phyloP scores from a whole-genome alignment of 2,888 invertebrate species.

The Thelaira solivaga region DNA sequence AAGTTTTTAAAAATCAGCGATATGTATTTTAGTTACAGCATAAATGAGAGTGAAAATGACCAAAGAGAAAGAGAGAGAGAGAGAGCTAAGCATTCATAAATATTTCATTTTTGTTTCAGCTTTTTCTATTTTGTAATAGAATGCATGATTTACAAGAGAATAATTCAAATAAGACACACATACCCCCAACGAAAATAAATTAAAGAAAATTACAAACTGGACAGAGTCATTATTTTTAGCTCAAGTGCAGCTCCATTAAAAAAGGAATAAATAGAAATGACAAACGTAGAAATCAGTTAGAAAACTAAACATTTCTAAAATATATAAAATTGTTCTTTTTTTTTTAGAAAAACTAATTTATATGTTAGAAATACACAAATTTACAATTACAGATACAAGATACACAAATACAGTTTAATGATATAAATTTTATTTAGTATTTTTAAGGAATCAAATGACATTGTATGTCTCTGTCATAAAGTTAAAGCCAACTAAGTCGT shows the following conservation, averaged over 20 bases:
- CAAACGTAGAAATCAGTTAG: conserved; percentile 42
- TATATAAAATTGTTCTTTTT: conserved; percentile 26
- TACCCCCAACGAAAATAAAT: conserved; percentile 61
- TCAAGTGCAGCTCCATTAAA: conserved; percentile 8
- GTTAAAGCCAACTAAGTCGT: conserved; percentile 28
- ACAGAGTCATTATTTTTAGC: background rate
- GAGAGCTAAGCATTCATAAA: conserved; percentile 53
- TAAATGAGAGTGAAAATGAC: conserved; percentile 44
- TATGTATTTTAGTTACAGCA: conserved; percentile 33
- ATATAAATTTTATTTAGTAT: too few relatives aligned
- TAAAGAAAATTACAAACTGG: conserved; percentile 48
- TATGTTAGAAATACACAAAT: background rate
- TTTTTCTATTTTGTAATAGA: background rate
- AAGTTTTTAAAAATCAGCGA: too few relatives aligned
- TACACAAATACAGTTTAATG: too few relatives aligned
- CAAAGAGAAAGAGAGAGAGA: too few relatives aligned
- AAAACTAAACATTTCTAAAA: conserved; percentile 20
- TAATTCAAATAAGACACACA: too few relatives aligned
- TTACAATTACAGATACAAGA: background rate
- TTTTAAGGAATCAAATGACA: conserved; percentile 14
- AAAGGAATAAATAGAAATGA: background rate
- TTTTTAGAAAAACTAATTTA: background rate
- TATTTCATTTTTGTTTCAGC: conserved; percentile 40
- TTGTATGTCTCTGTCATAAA: conserved; percentile 43
- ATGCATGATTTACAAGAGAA: conserved; percentile 9